Base-by-base conservation (phyloP, 2,888 invertebrate species). In the Laspeyria flexula region DNA sequence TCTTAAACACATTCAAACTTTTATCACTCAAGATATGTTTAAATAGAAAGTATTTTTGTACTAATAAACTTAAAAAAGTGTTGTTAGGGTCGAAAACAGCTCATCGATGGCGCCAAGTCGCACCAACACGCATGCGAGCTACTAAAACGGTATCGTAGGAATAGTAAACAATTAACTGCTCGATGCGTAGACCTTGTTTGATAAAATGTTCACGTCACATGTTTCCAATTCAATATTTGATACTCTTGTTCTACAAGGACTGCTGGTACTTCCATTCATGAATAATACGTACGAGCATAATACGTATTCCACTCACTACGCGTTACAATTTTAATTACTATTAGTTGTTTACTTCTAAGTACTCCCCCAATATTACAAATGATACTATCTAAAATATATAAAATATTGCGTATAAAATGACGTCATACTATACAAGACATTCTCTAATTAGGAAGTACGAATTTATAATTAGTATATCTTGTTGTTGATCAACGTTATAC, bases 81-180 rank as follows among this genome's bases (percentile, higher is more conserved):
- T 37, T 15, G 11, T 60, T 83, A 88, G 67, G 78, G 81, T 77
- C 37, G 52, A 74, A 54, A 71, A 65, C 65, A 42, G 73, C 55
- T 16, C 53, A 69, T 59, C 62, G 57, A 33, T 45, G 50, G 53
- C 54, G 60, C 55, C 55, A 60, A 71, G 67, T 71, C 79, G 80
- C 77, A 77, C 75, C 69, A 75, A 71, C 76, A 80, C 79, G 80
- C 79, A 80, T 81, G 74, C 81, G 76, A 79, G 80, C 75, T 75
- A 80, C 81, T 81, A 81, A 83, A 84, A 85, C 82, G 82, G 81
- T 85, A 84, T 86, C 83, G 81, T 83, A 82, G 80, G 77, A 85
- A 86, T 86, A 86, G 86, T 89, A 88, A 89, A 89, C 86, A 89
- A 89, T 82, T 82, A 83, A 77, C 79, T 81, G 75, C 75, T 79